Base-by-base conservation (phyloP, 2,888 invertebrate species). In the Chrysotoxum bicinctum region DNA sequence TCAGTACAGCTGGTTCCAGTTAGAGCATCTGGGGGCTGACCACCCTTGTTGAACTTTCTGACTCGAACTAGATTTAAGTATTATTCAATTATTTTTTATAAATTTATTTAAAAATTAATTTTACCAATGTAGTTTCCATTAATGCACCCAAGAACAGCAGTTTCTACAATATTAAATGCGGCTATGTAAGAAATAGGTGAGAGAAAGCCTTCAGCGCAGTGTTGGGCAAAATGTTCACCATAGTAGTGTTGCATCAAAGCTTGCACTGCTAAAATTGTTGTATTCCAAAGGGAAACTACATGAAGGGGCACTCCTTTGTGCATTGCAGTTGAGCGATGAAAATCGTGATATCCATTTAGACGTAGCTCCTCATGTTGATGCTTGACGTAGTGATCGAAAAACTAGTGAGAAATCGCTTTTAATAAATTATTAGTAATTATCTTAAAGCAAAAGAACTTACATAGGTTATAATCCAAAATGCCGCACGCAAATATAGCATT, bases 291-390 rank as follows among this genome's bases (percentile, higher is more conserved):
- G 8, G 95, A 95, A 0, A 94, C 93, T 21, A 95, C 91, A 88
- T 94, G 94, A 50, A 95, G 90, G 0, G 95, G 95, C 16, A 94
- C 91, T 72, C 94, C 93, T 88, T 94, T 93, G 69, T 94, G 94
- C 74, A 93, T 92, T 87, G 93, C 93, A 0, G 94, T 94, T 9
- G 93, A 93, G 78, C 94, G 94, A 90, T 95, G 94, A 89, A 95
- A 95, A 68, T 95, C 95, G 77, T 95, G 92, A 88, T 95, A 95
- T 3, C 95, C 95, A 88, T 93, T 93, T 83, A 95, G 92, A 76
- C 95, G 92, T 48, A 95, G 90, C 83, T 93, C 91, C 81, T 94
- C 93, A 88, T 95, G 95, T 88, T 93, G 93, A 37, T 91, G 91
- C 89, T 94, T 94, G 0, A 94, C 91, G 62, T 94, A 89, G 89